Percentiles rank a stretch among this genome's conserved stretches.
phyloP scores from a whole-genome alignment of 1,140 invertebrate species.

The Ditylenchus dipsaci region DNA sequence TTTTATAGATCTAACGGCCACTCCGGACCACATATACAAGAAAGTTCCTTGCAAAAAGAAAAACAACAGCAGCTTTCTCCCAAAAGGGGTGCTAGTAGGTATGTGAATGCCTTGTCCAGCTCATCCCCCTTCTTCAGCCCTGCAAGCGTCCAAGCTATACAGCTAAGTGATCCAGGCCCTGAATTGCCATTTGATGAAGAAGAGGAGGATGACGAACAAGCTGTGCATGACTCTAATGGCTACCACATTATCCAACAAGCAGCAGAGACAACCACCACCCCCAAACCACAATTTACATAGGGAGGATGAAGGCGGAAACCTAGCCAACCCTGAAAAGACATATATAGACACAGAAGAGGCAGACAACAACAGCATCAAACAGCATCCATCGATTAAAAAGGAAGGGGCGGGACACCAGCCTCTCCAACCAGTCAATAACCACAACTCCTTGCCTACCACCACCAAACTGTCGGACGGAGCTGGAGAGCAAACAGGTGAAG shows the following conservation, averaged over 20 bases:
- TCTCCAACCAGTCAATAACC: no score
- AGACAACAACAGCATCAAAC: background rate
- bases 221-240: background rate
- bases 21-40: no score
- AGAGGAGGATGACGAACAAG: background rate
- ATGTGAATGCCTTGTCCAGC: background rate
- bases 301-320: background rate
- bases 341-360: background rate
- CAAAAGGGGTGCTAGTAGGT: background rate
- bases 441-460: no score
- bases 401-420: no score
- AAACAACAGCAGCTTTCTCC: background rate
- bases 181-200: constrained; percentile 6
- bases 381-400: background rate
- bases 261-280: background rate
- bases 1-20: no score
- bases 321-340: background rate
- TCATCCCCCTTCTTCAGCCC: background rate
- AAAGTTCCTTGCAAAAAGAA: no score
- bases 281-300: background rate
- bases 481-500: no score
- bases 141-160: background rate
- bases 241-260: background rate
- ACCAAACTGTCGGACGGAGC: no score
- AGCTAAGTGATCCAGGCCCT: constrained; percentile 8